Evolutionary conservation across 2,113 vertebrate species (phyloP).

Genomic region (Laticauda colubrina): DNA sequence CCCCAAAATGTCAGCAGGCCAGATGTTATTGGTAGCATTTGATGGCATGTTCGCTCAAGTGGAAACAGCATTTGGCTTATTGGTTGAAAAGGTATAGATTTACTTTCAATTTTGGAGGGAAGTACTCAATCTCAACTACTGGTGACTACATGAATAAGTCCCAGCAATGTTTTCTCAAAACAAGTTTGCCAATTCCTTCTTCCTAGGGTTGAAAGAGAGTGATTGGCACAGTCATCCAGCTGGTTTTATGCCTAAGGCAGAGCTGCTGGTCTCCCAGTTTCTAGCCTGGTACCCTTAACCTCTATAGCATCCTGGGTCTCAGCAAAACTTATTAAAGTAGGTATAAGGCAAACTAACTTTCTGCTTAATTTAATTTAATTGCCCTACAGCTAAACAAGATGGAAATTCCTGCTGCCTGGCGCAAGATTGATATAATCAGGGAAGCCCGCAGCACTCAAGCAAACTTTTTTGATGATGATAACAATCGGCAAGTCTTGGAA

Average conservation of each 20-base stretch:
- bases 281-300: background rate
- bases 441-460: conserved; percentile 89
- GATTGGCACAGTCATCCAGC: background rate
- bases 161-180: background rate
- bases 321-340: background rate
- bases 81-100: conserved; percentile 90
- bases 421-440: conserved; percentile 91
- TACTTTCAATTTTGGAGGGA: background rate
- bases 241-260: background rate
- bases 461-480: conserved; percentile 86
- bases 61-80: conserved; percentile 90
- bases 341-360: background rate
- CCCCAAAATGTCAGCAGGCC: conserved; percentile 97
- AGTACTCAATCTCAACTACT: background rate
- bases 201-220: background rate
- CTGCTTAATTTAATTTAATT: conserved; percentile 6
- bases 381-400: conserved; percentile 84
- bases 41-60: conserved; percentile 99
- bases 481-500: conserved; percentile 86
- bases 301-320: background rate
- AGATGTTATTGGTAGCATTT: conserved; percentile 97
- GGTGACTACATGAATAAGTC: background rate
- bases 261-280: background rate
- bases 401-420: conserved; percentile 91
- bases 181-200: background rate